phyloP scores from a whole-genome alignment of 1,140 invertebrate species.

The Bombus vancouverensis region DNA sequence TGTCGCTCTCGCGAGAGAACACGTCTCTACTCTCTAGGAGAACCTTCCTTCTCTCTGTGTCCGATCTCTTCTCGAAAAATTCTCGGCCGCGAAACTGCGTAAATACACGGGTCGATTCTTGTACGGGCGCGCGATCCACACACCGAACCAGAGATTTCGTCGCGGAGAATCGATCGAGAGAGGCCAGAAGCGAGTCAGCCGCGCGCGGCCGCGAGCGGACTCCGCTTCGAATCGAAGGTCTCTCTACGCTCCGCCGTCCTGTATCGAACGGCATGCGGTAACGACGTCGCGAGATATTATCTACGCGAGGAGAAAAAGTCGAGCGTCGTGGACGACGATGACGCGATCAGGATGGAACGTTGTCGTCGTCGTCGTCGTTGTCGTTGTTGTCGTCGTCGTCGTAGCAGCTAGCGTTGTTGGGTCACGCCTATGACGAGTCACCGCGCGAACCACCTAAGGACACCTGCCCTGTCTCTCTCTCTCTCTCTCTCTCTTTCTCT shows the following conservation, averaged over 20 bases:
- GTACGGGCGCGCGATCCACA: not conserved
- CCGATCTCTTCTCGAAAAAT: constrained; percentile 9
- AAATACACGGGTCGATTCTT: not conserved
- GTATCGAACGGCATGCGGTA: constrained; percentile 57
- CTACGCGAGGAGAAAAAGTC: constrained; percentile 54
- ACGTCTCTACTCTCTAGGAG: not conserved
- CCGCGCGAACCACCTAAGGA: constrained; percentile 59
- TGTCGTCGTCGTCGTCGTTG: constrained; percentile 40
- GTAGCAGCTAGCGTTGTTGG: constrained; percentile 30
- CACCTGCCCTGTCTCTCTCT: constrained; percentile 42
- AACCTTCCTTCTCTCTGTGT: not conserved
- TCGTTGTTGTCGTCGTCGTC: constrained; percentile 31
- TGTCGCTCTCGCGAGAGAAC: constrained; percentile 23
- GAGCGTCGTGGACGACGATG: constrained; percentile 59
- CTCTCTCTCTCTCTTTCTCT: constrained; percentile 8
- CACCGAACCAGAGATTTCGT: not conserved
- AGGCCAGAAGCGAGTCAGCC: no score
- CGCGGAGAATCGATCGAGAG: not conserved
- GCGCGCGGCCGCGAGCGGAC: no score
- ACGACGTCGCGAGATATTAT: constrained; percentile 52
- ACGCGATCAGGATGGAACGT: constrained; percentile 65
- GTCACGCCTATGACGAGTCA: constrained; percentile 70
- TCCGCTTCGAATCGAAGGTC: no score
- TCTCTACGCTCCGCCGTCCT: not conserved
- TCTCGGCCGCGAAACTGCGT: not conserved